Conservation (phyloP, 2,113 vertebrate species). For the Osmerus mordax region DNA sequence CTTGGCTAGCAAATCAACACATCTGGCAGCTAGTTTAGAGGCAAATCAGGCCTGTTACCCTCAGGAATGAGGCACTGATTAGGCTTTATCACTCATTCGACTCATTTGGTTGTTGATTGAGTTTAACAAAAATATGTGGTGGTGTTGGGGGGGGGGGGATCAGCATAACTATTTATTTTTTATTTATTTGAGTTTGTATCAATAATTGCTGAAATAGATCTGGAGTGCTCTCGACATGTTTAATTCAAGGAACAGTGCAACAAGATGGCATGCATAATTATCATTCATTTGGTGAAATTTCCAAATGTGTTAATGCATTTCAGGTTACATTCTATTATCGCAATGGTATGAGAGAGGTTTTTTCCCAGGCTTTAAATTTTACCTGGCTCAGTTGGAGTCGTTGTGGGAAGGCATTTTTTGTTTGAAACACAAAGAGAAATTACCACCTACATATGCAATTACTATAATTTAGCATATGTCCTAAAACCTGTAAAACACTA, state of each 20-base stretch:
- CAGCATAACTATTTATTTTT: no score
- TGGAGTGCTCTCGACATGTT: conserved; percentile 35
- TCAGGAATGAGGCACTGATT: conserved; percentile 26
- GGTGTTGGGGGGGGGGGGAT: no score
- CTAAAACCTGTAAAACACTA: no score
- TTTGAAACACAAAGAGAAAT: no score
- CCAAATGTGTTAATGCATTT: conserved; percentile 15
- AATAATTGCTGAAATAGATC: conserved; percentile 36
- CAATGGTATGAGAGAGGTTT: no score
- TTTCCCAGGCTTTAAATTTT: no score
- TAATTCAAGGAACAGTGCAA: conserved; percentile 34
- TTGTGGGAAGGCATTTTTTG: not conserved
- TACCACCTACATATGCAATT: no score
- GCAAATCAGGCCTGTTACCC: conserved; percentile 20
- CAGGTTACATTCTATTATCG: not conserved
- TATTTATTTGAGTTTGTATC: not conserved
- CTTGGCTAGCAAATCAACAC: conserved; percentile 24
- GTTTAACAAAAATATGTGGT: conserved; percentile 11
- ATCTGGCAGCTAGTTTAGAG: conserved; percentile 25
- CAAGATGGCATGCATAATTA: conserved; percentile 32
- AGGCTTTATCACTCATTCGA: conserved; percentile 33
- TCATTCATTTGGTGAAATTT: conserved; percentile 31
- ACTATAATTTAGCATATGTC: no score
- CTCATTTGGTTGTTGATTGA: conserved; percentile 16
- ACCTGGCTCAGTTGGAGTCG: not conserved